Base-by-base conservation (phyloP, 2,113 vertebrate species). In the Channa maculata region DNA sequence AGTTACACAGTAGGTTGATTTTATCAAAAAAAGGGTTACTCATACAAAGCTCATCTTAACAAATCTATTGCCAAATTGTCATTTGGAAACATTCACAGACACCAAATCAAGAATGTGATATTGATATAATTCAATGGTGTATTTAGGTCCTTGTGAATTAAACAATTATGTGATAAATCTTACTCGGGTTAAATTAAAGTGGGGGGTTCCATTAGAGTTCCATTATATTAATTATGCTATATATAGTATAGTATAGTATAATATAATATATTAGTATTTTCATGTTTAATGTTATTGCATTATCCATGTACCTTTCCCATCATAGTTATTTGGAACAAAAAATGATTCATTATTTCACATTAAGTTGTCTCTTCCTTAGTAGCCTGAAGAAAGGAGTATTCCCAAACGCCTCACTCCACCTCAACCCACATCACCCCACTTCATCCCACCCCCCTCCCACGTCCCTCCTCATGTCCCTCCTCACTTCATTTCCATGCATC, bases 361-460 rank as follows among this genome's bases (percentile, higher is more conserved):
- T 5, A 8, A 34, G 24, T 51, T 9, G 24, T 15, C 12, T 33
- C 53, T 52, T 38, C 5, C 5, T 68, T 49, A 15, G 54, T 12
- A 65, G 51, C 50, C 14, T 37, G 8, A 12, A 59, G 54, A 59
- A 52, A 43, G 24, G 37, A 52, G n/a, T 62, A 9, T 53, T 64
- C 61, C 68, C 67, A 24, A 24, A 24, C 24, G 24, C 24, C 24
- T 24, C 24, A 24, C 24, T 24, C 24, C 1, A 24, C 24, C 24
- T 24, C 24, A 24, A 24, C 24, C 24, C 24, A 24, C 24, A 24
- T 24, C 24, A 24, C 24, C 24, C 24, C 24, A 24, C 24, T 24
- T 24, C 24, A 24, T 24, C 1, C 84, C 85, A 77, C 89, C 86
- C 92, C 92, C 86, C 77, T 88, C 78, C 72, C 24, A 24, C 24